Percentiles rank a stretch among this genome's conserved stretches.
Evolutionary conservation across 2,113 vertebrate genomes (phyloP).

Genomic region (Dasyornis broadbenti): DNA sequence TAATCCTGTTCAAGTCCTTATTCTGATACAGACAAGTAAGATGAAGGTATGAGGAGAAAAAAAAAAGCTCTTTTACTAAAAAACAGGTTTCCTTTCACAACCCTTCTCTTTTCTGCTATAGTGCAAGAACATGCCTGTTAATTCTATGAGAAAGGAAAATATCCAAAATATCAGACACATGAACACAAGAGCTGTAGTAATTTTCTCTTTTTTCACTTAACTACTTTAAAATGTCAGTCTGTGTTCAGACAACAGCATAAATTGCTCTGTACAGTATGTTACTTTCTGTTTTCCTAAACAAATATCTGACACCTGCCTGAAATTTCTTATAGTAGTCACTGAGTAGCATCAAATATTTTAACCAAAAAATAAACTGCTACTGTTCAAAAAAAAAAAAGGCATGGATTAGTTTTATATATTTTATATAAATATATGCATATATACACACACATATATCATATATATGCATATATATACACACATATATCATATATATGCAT

Average conservation of each 20-base stretch:
- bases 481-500: not conserved
- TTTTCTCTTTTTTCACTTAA: not conserved
- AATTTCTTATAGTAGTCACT: not conserved
- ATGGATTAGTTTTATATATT: not conserved
- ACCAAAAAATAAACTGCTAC: not conserved
- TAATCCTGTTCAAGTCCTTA: not conserved
- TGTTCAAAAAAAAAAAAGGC: not conserved
- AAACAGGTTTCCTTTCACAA: not conserved
- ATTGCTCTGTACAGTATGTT: not conserved
- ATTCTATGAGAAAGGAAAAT: not conserved
- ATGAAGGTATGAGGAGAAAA: not conserved
- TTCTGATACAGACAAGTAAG: not conserved
- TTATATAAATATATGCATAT: not conserved
- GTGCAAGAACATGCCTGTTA: not conserved
- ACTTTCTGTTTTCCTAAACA: slow-evolving; percentile 5
- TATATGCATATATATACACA: not conserved
- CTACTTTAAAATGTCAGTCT: not conserved
- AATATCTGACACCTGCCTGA: slow-evolving; percentile 5
- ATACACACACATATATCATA: not conserved
- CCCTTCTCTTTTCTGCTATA: not conserved
- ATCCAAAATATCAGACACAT: not conserved
- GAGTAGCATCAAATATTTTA: not conserved
- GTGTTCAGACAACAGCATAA: not conserved
- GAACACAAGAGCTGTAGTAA: not conserved
- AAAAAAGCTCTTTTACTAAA: not conserved